These are phyloP conservation scores for Drosophila orena DNA, from an alignment of 1,140 invertebrate species.

Conservation along the genomic window DNA sequence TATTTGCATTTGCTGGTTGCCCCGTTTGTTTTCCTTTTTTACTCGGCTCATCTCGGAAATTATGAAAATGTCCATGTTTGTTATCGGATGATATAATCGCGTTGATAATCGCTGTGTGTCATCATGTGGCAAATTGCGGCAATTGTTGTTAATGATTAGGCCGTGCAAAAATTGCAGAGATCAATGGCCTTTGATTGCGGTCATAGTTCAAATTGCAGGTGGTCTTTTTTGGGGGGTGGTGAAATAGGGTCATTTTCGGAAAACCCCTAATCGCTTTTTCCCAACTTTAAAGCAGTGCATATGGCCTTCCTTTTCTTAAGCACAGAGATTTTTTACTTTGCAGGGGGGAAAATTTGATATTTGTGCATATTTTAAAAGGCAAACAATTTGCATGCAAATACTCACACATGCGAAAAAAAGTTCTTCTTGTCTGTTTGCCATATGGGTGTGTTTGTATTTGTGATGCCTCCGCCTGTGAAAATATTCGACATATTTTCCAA, in stretches of 20 bases:
- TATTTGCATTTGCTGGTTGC: conserved; percentile 36
- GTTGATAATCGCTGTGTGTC: conserved; percentile 47
- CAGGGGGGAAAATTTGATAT: conserved; percentile 47
- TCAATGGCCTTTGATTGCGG: conserved; percentile 80
- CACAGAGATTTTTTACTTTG: conserved; percentile 18
- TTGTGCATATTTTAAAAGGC: conserved; percentile 77
- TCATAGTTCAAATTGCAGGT: conserved; percentile 35
- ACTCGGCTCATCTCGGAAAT: conserved; percentile 36
- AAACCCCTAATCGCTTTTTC: not conserved
- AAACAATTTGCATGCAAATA: conserved; percentile 81
- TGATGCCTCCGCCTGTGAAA: conserved; percentile 69
- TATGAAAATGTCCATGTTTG: conserved; percentile 74
- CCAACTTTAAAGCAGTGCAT: conserved; percentile 16
- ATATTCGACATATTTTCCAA: conserved; percentile 80
- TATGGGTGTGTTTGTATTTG: conserved; percentile 62
- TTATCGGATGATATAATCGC: conserved; percentile 55
- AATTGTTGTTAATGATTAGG: conserved; percentile 83
- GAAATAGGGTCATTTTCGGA: conserved; percentile 1
- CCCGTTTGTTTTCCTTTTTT: conserved; percentile 5
- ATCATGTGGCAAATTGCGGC: conserved; percentile 70
- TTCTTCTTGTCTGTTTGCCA: conserved; percentile 52
- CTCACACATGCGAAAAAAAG: conserved; percentile 54
- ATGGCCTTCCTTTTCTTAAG: conserved; percentile 43
- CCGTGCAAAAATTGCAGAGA: conserved; percentile 52
- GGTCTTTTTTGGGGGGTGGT: not conserved